Evolutionary conservation across 2,113 vertebrate genomes (phyloP), one percentile per base, ranked within the genome.

Genomic region (Nyctereutes procyonoides): DNA sequence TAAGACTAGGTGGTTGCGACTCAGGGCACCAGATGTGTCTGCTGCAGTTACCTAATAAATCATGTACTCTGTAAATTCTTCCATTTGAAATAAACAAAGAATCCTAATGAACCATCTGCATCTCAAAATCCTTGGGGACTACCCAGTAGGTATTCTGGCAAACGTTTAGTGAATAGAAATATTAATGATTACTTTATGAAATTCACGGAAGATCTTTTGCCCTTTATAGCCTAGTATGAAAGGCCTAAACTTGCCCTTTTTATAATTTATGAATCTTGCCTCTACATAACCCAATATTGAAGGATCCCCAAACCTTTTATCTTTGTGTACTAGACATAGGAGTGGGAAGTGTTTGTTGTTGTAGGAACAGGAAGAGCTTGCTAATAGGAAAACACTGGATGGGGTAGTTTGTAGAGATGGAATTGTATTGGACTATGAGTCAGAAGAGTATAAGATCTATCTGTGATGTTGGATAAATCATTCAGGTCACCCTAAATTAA

Each of bases 81-180:
- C 85, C 65, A 95, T 74, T 92, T 97, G 95, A 97, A 97, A 96
- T 96, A 92, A 98, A 97, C 80, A 91, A 90, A 96, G 97, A 77
- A 86, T 73, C 91, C 85, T 96, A 97, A 93, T 16, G 7, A 88
- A 69, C 82, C 81, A 83, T 56, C 62, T 96, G 96, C 73, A 86
- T 88, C 51, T 88, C 74, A 56, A 77, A 74, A 62, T 93, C 83
- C 67, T 86, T 97, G 71, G 43, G 19, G 94, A 84, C 80, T 96
- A 74, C 0, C 0, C 63, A 43, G 24, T 83, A 88, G 79, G 76
- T 95, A 97, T 81, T 86, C 74, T 81, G 80, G 81, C 38, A 97
- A 96, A 94, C 1, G 11, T 58, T 93, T 96, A 60, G 30, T 95
- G 92, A 85, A 77, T 85, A 96, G 88, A 94, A 95, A 93, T 83